phyloP scores from a whole-genome alignment of 1,140 invertebrate genomes.

The Micrasema longulum region DNA sequence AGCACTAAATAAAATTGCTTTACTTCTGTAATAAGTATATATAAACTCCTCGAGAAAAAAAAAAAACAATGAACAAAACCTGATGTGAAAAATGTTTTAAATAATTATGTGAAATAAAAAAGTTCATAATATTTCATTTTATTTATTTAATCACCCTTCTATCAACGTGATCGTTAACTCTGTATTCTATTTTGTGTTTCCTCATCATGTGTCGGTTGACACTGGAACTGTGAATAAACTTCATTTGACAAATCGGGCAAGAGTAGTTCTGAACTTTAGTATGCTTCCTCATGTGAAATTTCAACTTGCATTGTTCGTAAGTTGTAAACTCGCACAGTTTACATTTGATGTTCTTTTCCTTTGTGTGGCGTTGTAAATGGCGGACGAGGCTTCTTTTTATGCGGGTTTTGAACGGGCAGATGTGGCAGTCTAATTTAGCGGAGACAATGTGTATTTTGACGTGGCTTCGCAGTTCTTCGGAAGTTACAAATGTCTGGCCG shows the following conservation, averaged over 20 bases:
- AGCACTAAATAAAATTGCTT: too few relatives aligned
- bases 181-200: constrained; percentile 62
- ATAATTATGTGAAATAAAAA: too few relatives aligned
- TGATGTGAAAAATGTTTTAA: too few relatives aligned
- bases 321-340: constrained; percentile 59
- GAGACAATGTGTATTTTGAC: constrained; percentile 58
- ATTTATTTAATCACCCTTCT: constrained; percentile 44
- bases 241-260: constrained; percentile 68
- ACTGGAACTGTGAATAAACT: constrained; percentile 64
- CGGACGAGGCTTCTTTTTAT: constrained; percentile 64
- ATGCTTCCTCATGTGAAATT: constrained; percentile 66
- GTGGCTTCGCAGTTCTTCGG: constrained; percentile 62
- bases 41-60: too few relatives aligned
- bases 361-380: constrained; percentile 65
- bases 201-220: constrained; percentile 65
- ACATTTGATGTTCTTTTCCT: constrained; percentile 63
- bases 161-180: constrained; percentile 58
- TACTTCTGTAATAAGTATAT: too few relatives aligned
- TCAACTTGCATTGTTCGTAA: constrained; percentile 60
- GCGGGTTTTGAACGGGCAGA: constrained; percentile 66
- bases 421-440: constrained; percentile 62
- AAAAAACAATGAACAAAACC: too few relatives aligned
- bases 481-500: constrained; percentile 64
- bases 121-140: too few relatives aligned
- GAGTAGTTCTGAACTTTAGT: constrained; percentile 70